phyloP scores from a whole-genome alignment of 2,113 vertebrate genomes.

The Pristiophorus japonicus region DNA sequence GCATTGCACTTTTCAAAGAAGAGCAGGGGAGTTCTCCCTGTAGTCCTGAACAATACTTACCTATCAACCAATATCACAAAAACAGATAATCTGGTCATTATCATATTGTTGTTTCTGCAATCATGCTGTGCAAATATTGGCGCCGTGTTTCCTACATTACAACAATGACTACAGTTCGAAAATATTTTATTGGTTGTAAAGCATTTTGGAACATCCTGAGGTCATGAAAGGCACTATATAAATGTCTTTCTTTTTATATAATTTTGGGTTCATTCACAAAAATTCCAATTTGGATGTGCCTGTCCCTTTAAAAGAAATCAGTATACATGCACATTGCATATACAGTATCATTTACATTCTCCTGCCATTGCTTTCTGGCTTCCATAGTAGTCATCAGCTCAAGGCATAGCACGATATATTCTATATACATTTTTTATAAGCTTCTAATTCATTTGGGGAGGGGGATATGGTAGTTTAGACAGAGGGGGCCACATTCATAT shows the following conservation, averaged over 20 bases:
- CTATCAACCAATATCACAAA: neutral
- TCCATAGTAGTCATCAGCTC: neutral
- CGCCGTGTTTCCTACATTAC: neutral
- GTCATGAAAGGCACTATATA: neutral
- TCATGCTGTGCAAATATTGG: neutral
- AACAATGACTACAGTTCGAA: neutral
- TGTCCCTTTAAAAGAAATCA: neutral
- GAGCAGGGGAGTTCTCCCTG: neutral
- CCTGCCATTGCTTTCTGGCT: neutral
- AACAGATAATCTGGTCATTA: neutral
- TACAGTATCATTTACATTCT: neutral
- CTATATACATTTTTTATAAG: neutral
- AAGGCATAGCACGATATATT: neutral
- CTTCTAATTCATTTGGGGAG: neutral
- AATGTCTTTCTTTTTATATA: neutral
- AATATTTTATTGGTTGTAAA: neutral
- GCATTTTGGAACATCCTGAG: neutral
- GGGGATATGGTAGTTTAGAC: neutral
- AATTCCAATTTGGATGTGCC: neutral
- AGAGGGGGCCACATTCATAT: neutral
- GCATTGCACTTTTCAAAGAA: neutral
- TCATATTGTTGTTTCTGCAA: neutral
- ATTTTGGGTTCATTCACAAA: neutral
- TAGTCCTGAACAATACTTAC: neutral
- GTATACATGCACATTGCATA: neutral